phyloP scores from a whole-genome alignment of 2,888 invertebrate species.

The Penaeus monodon region DNA sequence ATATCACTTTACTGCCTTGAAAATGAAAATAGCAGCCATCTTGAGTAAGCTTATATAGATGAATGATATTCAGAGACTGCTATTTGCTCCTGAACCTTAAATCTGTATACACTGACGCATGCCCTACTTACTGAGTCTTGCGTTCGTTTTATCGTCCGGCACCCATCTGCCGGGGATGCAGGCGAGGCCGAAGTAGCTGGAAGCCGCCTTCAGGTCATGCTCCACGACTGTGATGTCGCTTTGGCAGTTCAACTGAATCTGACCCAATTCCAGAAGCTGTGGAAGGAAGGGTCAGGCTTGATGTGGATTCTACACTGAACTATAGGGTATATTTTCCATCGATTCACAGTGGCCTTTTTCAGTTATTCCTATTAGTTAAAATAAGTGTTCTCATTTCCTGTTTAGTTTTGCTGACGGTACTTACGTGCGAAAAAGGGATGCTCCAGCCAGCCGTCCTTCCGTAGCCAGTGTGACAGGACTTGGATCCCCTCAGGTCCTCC shows the following conservation, averaged over 20 bases:
- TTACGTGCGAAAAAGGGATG: conserved; percentile 81
- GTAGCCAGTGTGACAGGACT: conserved; percentile 89
- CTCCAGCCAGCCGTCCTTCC: conserved; percentile 91
- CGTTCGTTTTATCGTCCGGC: conserved; percentile 79
- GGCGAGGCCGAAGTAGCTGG: conserved; percentile 83
- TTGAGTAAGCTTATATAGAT: background rate
- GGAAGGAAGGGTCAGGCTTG: conserved; percentile 64
- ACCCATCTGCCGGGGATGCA: conserved; percentile 90
- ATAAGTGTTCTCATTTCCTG: too few relatives aligned
- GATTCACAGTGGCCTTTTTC: too few relatives aligned
- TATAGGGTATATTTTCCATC: too few relatives aligned
- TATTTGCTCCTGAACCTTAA: background rate
- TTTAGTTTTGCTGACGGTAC: conserved; percentile 66
- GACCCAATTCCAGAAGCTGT: conserved; percentile 79
- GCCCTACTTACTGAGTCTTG: conserved; percentile 78
- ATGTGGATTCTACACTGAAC: too few relatives aligned
- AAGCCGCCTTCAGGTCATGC: conserved; percentile 85
- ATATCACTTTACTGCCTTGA: background rate
- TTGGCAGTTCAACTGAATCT: conserved; percentile 81
- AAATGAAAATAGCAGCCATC: too few relatives aligned
- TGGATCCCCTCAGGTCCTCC: conserved; percentile 80
- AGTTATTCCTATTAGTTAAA: too few relatives aligned
- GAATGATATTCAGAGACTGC: background rate
- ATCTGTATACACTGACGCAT: background rate
- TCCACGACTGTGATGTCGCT: conserved; percentile 79